phyloP scores from a whole-genome alignment of 1,140 invertebrate species.

The Chionoecetes opilio region DNA sequence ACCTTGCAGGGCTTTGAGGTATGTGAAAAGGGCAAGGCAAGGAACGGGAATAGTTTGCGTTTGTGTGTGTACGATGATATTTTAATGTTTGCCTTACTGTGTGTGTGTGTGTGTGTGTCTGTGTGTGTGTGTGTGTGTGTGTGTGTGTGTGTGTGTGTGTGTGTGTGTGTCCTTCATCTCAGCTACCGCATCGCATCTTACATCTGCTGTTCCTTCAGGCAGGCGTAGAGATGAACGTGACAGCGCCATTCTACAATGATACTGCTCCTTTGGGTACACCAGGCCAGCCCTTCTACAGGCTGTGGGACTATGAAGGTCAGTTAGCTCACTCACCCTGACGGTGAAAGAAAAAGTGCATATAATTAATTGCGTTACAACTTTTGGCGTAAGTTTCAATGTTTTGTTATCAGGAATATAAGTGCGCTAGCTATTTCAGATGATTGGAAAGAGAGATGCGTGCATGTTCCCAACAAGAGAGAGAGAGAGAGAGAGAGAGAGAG shows the following conservation, averaged over 20 bases:
- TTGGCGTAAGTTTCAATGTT: too few relatives aligned
- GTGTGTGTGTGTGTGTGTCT: neutral
- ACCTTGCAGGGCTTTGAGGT: constrained; percentile 78
- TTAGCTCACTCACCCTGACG: neutral
- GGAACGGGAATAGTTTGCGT: too few relatives aligned
- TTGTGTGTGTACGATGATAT: too few relatives aligned
- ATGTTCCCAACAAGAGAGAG: too few relatives aligned
- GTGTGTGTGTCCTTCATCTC: neutral
- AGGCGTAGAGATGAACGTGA: constrained; percentile 76
- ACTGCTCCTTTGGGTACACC: constrained; percentile 62
- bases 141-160: neutral
- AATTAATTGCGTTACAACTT: too few relatives aligned
- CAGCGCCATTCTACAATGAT: constrained; percentile 80
- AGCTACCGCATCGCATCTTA: too few relatives aligned
- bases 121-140: neutral
- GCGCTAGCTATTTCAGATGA: too few relatives aligned
- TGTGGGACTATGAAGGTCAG: constrained; percentile 80
- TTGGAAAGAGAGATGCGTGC: too few relatives aligned
- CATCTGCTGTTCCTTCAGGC: constrained; percentile 51
- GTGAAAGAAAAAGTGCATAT: too few relatives aligned
- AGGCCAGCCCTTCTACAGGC: constrained; percentile 73
- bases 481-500: too few relatives aligned
- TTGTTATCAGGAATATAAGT: too few relatives aligned
- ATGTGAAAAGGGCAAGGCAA: neutral
- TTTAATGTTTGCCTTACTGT: too few relatives aligned